Base-by-base conservation (phyloP, 2,797 vertebrate genomes). In the Gymnoscopelus microlampas region DNA sequence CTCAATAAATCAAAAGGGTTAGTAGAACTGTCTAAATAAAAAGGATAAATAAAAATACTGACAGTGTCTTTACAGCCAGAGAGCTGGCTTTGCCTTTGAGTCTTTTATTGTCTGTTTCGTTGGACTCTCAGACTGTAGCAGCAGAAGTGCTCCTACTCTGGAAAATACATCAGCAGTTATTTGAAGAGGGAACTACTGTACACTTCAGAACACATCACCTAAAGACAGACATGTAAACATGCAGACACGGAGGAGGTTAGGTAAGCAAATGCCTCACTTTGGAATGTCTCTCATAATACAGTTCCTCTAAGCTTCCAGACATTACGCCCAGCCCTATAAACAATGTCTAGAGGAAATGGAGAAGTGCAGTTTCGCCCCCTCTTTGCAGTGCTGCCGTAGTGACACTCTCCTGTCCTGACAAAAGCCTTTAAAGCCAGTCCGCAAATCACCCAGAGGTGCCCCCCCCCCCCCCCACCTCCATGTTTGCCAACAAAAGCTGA, bases 401-500 rank as follows among this genome's bases (percentile, higher is more conserved):
- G 85, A 91, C 85, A 76, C 79, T 83, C 79, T 71, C 59, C 85
- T 78, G 74, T 75, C 79, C 73, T 44, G 65, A 89, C 80, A 90
- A 89, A 91, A 87, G 78, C 83, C 83, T 87, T 88, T 85, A 86
- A 89, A 91, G 79, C 82, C 82, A 71, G 86, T 84, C 86, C 89
- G 87, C 82, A 90, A 92, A 92, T 92, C 88, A 84, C 72, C 73
- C 76, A 44, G 47, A 65, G 29, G 29, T 32, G 29, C 35, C 35
- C 35, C 7, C 35, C 7, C 35, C 7, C 35, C 7, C 7, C 35
- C 60, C 61, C 56, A 67, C 74, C n/a, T 47, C 72, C 23, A 48
- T 85, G 88, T 90, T 88, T 88, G 81, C 88, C 81, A 83, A 92
- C 90, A 90, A 93, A 90, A 90, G 88, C 77, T 83, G 86, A 85